Conservation (phyloP, 2,113 vertebrate species). For the Rhinopomastus cyanomelas region DNA sequence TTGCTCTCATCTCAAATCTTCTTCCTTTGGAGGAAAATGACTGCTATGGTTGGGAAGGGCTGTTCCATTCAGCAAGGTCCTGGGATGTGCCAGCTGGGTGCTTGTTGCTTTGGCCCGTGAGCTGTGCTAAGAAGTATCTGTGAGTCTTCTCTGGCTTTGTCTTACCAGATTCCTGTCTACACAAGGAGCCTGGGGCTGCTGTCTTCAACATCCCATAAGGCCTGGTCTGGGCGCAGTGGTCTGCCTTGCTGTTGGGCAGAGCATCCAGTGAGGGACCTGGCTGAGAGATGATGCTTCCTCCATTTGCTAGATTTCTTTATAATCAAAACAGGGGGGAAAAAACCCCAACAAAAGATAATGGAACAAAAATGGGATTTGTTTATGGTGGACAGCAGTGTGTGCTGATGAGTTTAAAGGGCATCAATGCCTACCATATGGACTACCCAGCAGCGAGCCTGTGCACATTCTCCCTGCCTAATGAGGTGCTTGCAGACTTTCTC, state of each 20-base stretch:
- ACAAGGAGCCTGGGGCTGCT: not conserved
- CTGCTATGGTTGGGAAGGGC: not conserved
- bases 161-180: not conserved
- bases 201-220: not conserved
- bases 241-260: not conserved
- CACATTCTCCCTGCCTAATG: not conserved
- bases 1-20: not conserved
- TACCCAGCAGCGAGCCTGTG: not conserved
- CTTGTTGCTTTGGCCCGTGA: not conserved
- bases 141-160: not conserved
- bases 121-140: not conserved
- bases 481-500: not conserved
- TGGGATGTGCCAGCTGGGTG: not conserved
- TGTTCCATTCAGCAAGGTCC: not conserved
- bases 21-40: not conserved
- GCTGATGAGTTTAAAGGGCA: not conserved
- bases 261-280: not conserved
- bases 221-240: not conserved
- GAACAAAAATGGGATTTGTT: not conserved
- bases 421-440: not conserved
- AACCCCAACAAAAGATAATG: accelerated
- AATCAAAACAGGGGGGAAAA: not conserved
- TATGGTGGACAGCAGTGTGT: not conserved
- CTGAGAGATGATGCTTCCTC: not conserved
- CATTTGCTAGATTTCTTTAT: not conserved